phyloP scores from a whole-genome alignment of 2,888 invertebrate genomes.

The Polyploca ridens region DNA sequence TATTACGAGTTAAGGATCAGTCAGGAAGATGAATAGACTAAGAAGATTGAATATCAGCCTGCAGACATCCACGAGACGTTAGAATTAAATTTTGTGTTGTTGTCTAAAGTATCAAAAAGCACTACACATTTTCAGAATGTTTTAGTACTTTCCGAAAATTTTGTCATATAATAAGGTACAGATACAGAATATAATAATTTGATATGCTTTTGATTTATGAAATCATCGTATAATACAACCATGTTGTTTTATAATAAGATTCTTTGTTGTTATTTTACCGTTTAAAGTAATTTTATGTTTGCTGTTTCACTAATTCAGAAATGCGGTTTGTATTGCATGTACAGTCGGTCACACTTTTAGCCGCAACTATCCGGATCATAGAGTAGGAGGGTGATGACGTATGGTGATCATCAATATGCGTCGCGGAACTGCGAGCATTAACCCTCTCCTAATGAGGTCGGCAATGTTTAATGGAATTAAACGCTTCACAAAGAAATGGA shows the following conservation, averaged over 20 bases:
- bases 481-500: slow-evolving; percentile 46
- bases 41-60: not conserved
- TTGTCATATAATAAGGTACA: no score
- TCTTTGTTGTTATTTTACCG: no score
- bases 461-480: slow-evolving; percentile 76
- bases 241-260: no score
- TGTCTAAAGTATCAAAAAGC: no score
- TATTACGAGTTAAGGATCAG: not conserved
- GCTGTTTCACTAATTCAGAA: no score
- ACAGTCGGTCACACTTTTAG: not conserved
- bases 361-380: slow-evolving; percentile 19
- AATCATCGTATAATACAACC: no score
- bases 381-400: slow-evolving; percentile 63
- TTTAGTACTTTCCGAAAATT: no score
- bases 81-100: not conserved
- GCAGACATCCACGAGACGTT: not conserved
- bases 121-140: no score
- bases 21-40: not conserved
- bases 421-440: slow-evolving; percentile 61
- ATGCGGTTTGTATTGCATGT: no score
- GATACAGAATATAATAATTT: no score
- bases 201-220: not conserved
- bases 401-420: slow-evolving; percentile 73
- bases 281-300: no score
- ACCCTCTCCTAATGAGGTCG: slow-evolving; percentile 75